Base-by-base conservation (phyloP, 2,888 invertebrate genomes). In the Diloba caeruleocephala region DNA sequence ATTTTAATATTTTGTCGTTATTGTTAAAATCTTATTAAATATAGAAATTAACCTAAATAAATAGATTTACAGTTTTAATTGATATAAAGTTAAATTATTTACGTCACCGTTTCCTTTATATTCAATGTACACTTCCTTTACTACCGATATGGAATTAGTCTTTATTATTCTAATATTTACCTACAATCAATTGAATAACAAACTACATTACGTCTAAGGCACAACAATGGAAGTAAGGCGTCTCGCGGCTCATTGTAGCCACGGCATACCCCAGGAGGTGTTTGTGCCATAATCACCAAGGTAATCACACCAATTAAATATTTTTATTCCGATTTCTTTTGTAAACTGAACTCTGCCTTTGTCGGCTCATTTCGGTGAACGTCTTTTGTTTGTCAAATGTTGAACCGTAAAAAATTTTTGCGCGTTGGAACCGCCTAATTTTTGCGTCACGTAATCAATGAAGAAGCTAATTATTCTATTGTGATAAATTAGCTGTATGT, bases 261-360 rank as follows among this genome's bases (percentile, higher is more conserved):
- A 54, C 57, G 64, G 60, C 32, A 48, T 72, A 59, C 86, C 77
- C 67, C 90, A 82, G 90, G 92, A 86, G 90, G 89, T 89, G 89
- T 90, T 89, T 90, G 88, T 88, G 71, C 76, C 75, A 68, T 84
- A 89, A 89, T 90, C 86, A 86, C 81, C 71, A 72, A 36, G 73
- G 78, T 89, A 90, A 92, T 90, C 86, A 90, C 85, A 82, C 89
- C 90, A 92, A 92, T 92, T 92, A 90, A 87, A 89, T 89, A 87
- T 90, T 90, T 90, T 90, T 85, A 84, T 90, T 89, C 86, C 86
- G 85, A 87, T 87, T 89, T 81, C 82, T 83, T 85, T 90, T 91
- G 78, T 70, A 61, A 57, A 54, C 66, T 70, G 72, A 80, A 78
- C 79, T 81, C 77, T 73, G 76, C 82, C 82, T 85, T 89, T 91